A percentile compares a stretch with the other conserved stretches of the same genome.
Evolutionary conservation across 2,888 invertebrate genomes (phyloP).

Genomic region (Caenorhabditis macrosperma): DNA sequence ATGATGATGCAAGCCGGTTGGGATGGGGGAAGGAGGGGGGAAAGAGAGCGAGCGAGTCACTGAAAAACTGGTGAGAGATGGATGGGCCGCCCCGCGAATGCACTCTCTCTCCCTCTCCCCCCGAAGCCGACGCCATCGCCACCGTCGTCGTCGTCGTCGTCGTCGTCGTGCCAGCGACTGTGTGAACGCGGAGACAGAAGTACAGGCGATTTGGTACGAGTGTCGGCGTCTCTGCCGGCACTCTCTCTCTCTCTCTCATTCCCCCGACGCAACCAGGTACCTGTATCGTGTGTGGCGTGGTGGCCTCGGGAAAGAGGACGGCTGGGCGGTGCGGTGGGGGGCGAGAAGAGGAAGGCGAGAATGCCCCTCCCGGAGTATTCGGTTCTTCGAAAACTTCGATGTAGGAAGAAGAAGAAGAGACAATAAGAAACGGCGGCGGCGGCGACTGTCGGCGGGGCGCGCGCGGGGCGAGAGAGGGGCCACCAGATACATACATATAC

Average conservation of each 20-base stretch:
- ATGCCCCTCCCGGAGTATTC: slow-evolving; percentile 10
- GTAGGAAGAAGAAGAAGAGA: background rate
- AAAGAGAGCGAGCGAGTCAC: slow-evolving; percentile 18
- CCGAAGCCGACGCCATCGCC: background rate
- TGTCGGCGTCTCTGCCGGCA: background rate
- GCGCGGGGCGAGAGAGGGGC: slow-evolving; percentile 16
- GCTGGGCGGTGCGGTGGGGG: slow-evolving; percentile 12
- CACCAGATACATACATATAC: slow-evolving; percentile 21
- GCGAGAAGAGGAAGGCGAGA: slow-evolving; percentile 33
- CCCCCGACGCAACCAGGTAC: slow-evolving; percentile 53
- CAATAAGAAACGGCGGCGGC: slow-evolving; percentile 14
- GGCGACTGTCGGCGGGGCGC: slow-evolving; percentile 35
- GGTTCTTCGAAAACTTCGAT: slow-evolving; percentile 39
- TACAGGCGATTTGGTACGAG: slow-evolving; percentile 48
- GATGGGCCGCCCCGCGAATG: slow-evolving; percentile 7
- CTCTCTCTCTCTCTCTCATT: slow-evolving; percentile 21
- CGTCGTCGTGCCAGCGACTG: slow-evolving; percentile 42
- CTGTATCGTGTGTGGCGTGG: slow-evolving; percentile 36
- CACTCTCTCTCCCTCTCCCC: slow-evolving; percentile 19
- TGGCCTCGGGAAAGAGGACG: slow-evolving; percentile 45
- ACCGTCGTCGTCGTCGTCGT: slow-evolving; percentile 3
- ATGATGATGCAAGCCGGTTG: slow-evolving; percentile 33
- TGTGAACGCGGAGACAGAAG: slow-evolving; percentile 47
- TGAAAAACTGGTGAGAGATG: slow-evolving; percentile 21
- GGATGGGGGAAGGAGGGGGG: too few species aligned